Base-by-base conservation (phyloP, 2,888 invertebrate genomes). In the Listrodromus nycthemerus region DNA sequence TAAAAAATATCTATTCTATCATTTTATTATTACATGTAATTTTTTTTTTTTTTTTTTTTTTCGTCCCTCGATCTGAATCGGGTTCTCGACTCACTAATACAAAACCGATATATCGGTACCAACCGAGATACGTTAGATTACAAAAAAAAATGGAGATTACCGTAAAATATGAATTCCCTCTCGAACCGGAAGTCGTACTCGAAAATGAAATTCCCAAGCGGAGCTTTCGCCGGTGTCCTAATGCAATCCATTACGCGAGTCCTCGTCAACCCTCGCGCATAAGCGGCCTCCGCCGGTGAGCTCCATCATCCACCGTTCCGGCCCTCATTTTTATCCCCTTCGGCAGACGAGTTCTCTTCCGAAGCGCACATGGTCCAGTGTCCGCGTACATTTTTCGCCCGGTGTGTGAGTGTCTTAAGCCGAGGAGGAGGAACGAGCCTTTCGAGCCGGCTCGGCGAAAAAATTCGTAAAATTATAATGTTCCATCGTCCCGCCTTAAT, bases 401-500 rank as follows among this genome's bases (percentile, higher is more conserved):
- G 45, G 16, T 58, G 50, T 66, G 66, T 76, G 81, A 80, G 83
- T 77, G 87, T 70, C 74, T 75, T 78, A 58, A 85, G 52, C 77
- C 71, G 70, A 83, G 79, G 80, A 45, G 48, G 66, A 50, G 13
- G 41, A 61, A 10, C n/a, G 50, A 52, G 73, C 81, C 66, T 63
- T 69, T 83, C 74, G 37, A 77, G 70, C 66, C 48, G 74, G 78
- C 69, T 77, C 52, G 82, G 76, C 61, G 79, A 86, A 85, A 90
- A 90, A 91, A 91, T 89, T 88, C n/a, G 87, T 87, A 88, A 89
- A 91, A 90, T 92, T 91, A 91, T 92, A 92, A 92, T 92, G 91
- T 91, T 90, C 87, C 88, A 85, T 89, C 89, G 88, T 89, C 86
- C 89, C 88, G 89, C 87, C 87, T 89, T 92, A 92, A 92, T 92